These are phyloP conservation scores for Eristalinus aeneus DNA, from an alignment of 2,888 invertebrate species.

Conservation along the genomic window DNA sequence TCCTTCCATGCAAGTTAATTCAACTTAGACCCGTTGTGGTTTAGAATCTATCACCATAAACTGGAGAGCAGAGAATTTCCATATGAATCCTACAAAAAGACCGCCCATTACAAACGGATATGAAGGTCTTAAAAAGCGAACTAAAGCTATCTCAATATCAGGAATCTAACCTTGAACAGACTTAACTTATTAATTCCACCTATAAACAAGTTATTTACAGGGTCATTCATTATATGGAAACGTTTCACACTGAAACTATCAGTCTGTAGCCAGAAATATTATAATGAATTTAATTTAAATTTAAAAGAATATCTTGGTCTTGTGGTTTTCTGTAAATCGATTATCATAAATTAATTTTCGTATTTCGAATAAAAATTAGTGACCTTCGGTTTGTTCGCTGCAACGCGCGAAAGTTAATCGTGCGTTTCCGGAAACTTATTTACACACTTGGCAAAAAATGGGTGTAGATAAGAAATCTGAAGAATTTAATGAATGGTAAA, in stretches of 20 bases:
- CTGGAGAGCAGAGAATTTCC: background rate
- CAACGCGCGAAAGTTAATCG: background rate
- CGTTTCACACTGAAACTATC: background rate
- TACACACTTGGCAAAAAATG: background rate
- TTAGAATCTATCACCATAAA: background rate
- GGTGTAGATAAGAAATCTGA: background rate
- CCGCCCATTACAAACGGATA: background rate
- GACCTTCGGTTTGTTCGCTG: background rate
- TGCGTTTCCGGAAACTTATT: background rate
- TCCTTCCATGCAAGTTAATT: background rate
- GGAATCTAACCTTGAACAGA: constrained; percentile 18
- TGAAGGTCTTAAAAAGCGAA: constrained; percentile 3
- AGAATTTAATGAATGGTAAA: background rate
- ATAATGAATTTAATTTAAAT: background rate
- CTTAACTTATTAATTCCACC: constrained; percentile 15
- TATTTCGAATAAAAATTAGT: background rate
- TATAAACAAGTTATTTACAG: constrained; percentile 9
- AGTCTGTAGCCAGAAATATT: background rate
- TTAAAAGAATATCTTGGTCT: background rate
- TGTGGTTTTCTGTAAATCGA: background rate
- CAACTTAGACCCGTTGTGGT: background rate
- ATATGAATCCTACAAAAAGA: background rate
- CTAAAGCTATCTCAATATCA: background rate
- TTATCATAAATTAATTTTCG: background rate
- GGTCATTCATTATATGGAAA: background rate